A percentile compares a stretch with the other conserved stretches of the same genome.
phyloP scores from a whole-genome alignment of 2,113 vertebrate genomes.

The Limanda limanda region DNA sequence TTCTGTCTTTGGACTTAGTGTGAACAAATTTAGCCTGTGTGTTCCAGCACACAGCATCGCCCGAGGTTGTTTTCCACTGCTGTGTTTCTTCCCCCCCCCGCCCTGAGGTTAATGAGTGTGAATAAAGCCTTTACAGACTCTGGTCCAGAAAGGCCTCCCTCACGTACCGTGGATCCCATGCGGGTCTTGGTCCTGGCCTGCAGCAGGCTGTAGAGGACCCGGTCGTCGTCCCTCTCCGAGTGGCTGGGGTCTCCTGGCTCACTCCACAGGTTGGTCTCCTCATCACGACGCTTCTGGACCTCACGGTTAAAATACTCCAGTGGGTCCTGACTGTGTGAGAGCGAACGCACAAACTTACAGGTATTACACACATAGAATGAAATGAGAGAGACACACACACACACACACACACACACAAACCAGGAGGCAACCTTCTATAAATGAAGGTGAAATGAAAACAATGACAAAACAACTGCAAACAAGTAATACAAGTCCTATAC shows the following conservation, averaged over 20 bases:
- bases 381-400: neutral
- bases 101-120: neutral
- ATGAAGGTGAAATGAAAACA: neutral
- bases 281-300: constrained; percentile 84
- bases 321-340: constrained; percentile 74
- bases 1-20: neutral
- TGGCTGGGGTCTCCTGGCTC: constrained; percentile 85
- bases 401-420: neutral
- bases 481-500: too few relatives aligned
- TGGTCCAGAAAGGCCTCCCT: neutral
- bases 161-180: constrained; percentile 82
- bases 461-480: too few relatives aligned
- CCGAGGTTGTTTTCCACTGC: neutral
- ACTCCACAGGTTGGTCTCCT: constrained; percentile 88
- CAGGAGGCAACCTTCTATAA: neutral
- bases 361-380: neutral
- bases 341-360: neutral
- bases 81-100: neutral
- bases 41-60: neutral
- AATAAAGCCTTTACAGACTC: neutral
- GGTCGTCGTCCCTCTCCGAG: constrained; percentile 84
- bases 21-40: neutral
- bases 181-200: constrained; percentile 82
- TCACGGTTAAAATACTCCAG: constrained; percentile 86
- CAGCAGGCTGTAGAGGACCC: constrained; percentile 80